These are phyloP conservation scores for Drosophila sp. DNA, from an alignment of 1,140 invertebrate genomes.

Conservation along the genomic window DNA sequence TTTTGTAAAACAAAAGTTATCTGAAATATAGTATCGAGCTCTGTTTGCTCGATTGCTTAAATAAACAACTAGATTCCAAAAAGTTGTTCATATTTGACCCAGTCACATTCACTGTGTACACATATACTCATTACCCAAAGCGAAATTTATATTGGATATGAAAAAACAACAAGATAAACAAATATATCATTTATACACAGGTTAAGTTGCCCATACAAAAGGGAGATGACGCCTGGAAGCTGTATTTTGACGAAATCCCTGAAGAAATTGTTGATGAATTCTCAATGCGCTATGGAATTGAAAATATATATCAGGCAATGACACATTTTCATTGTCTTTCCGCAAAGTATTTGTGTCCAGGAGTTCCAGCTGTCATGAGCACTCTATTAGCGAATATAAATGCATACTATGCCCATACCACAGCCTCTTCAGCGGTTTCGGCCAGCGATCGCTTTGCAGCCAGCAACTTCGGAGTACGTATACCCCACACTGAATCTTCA, in stretches of 20 bases:
- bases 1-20: too few species aligned
- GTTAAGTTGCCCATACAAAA: conserved; percentile 96
- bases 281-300: conserved; percentile 99
- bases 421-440: conserved; percentile 98
- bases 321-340: conserved; percentile 99
- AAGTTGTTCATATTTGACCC: too few species aligned
- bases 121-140: too few species aligned
- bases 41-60: too few species aligned
- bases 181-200: conserved; percentile 31
- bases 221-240: conserved; percentile 99
- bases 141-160: too few species aligned
- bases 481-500: neutral
- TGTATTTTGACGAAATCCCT: conserved; percentile 98
- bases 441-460: conserved; percentile 99
- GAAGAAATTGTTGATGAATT: conserved; percentile 99
- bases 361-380: conserved; percentile 99
- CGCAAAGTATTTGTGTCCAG: conserved; percentile 99
- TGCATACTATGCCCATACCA: conserved; percentile 99
- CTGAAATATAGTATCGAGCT: too few species aligned
- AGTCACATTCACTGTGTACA: too few species aligned
- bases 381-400: conserved; percentile 99
- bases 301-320: conserved; percentile 99
- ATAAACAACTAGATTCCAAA: too few species aligned
- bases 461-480: conserved; percentile 98
- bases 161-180: too few species aligned